phyloP scores from a whole-genome alignment of 2,888 invertebrate genomes.

The Uropetala carovei region DNA sequence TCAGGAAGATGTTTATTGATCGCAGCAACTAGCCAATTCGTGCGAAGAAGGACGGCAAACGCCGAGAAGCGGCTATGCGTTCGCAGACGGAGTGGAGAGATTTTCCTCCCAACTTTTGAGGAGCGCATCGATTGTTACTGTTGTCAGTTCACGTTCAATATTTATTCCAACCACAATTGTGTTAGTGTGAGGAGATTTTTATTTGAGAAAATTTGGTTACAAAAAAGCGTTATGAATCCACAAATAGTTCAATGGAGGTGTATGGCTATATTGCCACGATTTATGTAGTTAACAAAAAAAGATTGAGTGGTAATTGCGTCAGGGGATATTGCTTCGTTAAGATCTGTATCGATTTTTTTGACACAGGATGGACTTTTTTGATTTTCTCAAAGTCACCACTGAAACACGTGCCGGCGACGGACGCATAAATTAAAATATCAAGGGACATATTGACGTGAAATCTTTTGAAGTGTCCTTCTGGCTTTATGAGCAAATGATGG shows the following conservation, averaged over 20 bases:
- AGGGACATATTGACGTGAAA: neutral
- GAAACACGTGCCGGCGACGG: neutral
- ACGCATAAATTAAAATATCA: conserved; percentile 8
- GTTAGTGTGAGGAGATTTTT: too few relatives aligned
- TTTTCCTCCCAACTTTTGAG: too few relatives aligned
- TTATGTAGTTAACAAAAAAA: neutral
- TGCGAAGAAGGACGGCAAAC: neutral
- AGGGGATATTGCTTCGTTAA: neutral
- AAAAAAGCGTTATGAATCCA: too few relatives aligned
- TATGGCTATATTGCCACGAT: too few relatives aligned
- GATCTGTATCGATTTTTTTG: neutral
- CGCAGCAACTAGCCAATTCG: conserved; percentile 33
- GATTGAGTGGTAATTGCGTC: neutral
- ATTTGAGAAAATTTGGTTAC: too few relatives aligned
- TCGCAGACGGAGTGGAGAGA: neutral
- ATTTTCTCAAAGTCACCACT: neutral
- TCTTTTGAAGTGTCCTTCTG: conserved; percentile 5
- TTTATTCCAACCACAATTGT: too few relatives aligned
- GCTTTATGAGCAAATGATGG: neutral
- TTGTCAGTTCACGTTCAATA: too few relatives aligned
- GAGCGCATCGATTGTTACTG: too few relatives aligned
- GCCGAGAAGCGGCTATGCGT: neutral
- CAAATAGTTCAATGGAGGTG: too few relatives aligned
- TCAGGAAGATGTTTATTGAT: conserved; percentile 41
- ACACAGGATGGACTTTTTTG: neutral